Base-by-base conservation (phyloP, 2,888 invertebrate genomes). In the Xanthorhoe spadicearia region DNA sequence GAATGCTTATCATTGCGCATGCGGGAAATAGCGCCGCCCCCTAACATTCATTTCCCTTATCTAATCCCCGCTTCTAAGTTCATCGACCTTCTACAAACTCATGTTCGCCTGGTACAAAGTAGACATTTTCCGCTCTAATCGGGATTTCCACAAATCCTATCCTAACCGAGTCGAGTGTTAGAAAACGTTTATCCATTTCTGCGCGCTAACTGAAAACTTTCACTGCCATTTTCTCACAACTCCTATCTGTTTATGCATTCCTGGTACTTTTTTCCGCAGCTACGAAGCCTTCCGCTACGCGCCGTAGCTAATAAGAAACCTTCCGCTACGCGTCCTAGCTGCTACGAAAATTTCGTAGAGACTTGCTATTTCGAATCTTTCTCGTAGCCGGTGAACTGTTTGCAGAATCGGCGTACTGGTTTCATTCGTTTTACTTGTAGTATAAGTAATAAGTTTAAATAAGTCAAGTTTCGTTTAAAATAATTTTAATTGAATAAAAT, bases 41-140 rank as follows among this genome's bases (percentile, higher is more conserved):
- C 78, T 79, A 79, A 60, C 71, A 73, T 69, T 72, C 70, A 80
- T 80, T 74, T 84, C 84, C 66, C 77, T 80, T 79, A 80, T 82
- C 86, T 83, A 81, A 81, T 77, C 60, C 32, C 60, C 69, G 71
- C 67, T 70, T 65, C 64, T 69, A 61, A 57, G 54, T 74, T 69
- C 59, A 17, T 23, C 43, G 13, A 64, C 69, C 72, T 79, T 61
- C 69, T 71, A 18, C 43, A 32, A 35, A 38, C 50, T 72, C 77
- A 81, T 93, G 83, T 23, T 62, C 51, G 69, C 92, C 90, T 91
- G 81, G 91, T 93, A 90, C 71, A 74, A 75, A 87, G 90, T 89
- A 90, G 91, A 90, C 84, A 91, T 93, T 93, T 92, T 93, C 92
- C 92, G 92, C 92, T 93, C 91, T 93, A 92, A 93, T 93, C 92